Percentiles rank a stretch among this genome's conserved stretches.
Evolutionary conservation across 2,113 vertebrate species (phyloP).

Genomic region (Gila orcuttii): DNA sequence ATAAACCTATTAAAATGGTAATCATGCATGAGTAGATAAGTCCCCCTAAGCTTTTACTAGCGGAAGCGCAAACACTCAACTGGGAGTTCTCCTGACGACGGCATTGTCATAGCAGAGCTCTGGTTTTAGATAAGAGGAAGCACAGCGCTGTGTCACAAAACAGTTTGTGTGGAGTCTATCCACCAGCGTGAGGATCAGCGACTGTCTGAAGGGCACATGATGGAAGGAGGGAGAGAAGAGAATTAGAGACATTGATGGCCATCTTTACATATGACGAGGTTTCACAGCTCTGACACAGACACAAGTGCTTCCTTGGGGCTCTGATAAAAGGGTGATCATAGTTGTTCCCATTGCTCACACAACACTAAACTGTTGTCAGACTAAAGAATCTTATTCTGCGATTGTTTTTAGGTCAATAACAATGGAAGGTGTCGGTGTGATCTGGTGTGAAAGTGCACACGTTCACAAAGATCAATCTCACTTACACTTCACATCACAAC

Average conservation of each 20-base stretch:
- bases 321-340: conserved; percentile 50
- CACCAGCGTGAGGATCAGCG: conserved; percentile 19
- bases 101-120: conserved; percentile 20
- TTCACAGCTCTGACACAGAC: conserved; percentile 65
- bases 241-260: conserved; percentile 19
- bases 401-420: not conserved
- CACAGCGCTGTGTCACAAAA: not conserved
- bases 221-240: conserved; percentile 30
- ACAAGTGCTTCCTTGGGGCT: conserved; percentile 69
- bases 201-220: conserved; percentile 51
- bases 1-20: conserved; percentile 61
- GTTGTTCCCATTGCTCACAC: conserved; percentile 15
- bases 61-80: conserved; percentile 42
- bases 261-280: conserved; percentile 59
- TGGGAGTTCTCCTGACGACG: conserved; percentile 10
- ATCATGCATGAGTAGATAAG: conserved; percentile 55
- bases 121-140: conserved; percentile 24
- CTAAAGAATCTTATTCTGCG: conserved; percentile 10
- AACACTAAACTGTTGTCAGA: conserved; percentile 5
- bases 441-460: not conserved
- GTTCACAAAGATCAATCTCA: not conserved
- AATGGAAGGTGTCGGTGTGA: conserved; percentile 3
- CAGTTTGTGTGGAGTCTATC: conserved; percentile 36
- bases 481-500: not conserved
- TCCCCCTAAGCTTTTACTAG: conserved; percentile 47